Evolutionary conservation across 92 coral and sea anemone species (phyloP).

Genomic region (Zoanthus sansibaricus): DNA sequence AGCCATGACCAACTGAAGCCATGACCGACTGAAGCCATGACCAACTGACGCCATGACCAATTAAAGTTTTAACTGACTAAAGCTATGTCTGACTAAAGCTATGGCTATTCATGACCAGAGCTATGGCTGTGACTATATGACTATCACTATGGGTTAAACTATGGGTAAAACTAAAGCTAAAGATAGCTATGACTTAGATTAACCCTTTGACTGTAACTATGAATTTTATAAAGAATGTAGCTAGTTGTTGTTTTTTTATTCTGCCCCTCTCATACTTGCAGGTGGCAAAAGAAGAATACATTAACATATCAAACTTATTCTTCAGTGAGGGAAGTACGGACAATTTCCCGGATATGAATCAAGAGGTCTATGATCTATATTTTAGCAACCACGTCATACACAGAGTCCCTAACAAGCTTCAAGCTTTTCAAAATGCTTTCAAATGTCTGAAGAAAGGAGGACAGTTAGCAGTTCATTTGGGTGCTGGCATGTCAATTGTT

Average conservation of each 20-base stretch:
- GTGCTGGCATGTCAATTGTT: constrained; percentile 1
- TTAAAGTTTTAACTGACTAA: too few species aligned
- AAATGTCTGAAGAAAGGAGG: constrained; percentile 33
- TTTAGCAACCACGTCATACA: constrained; percentile 42
- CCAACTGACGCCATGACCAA: too few species aligned
- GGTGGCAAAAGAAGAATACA: constrained; percentile 36
- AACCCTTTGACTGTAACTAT: too few species aligned
- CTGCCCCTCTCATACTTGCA: background rate
- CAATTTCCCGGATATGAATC: constrained; percentile 23
- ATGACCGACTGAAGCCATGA: too few species aligned
- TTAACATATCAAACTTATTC: constrained; percentile 11
- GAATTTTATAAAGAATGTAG: background rate
- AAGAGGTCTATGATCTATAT: constrained; percentile 30
- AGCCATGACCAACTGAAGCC: too few species aligned
- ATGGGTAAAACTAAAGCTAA: too few species aligned
- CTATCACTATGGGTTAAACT: too few species aligned
- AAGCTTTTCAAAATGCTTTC: constrained; percentile 38
- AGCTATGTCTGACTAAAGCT: too few species aligned
- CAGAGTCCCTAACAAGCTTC: constrained; percentile 37
- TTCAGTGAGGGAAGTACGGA: constrained; percentile 30
- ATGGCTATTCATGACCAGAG: too few species aligned
- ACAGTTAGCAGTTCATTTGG: constrained; percentile 22
- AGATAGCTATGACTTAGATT: too few species aligned
- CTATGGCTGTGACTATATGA: too few species aligned
- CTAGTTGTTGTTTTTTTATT: background rate